Evolutionary conservation across 2,888 invertebrate species (phyloP).

Genomic region (Hoplodrina blanda): DNA sequence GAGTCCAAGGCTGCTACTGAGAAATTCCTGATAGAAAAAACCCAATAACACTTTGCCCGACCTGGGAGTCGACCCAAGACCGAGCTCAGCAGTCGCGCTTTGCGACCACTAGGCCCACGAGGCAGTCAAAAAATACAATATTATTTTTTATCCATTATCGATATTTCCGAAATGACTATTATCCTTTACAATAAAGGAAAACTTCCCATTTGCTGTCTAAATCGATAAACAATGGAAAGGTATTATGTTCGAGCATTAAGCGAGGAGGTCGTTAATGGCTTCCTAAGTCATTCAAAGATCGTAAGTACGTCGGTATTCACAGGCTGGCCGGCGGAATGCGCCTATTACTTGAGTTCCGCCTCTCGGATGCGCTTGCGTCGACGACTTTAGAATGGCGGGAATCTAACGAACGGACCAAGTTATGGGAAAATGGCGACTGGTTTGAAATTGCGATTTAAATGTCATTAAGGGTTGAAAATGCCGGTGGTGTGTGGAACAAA

Average conservation of each 20-base stretch:
- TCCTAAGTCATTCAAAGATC: conserved; percentile 78
- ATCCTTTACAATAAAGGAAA: conserved; percentile 29
- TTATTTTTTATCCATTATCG: no score
- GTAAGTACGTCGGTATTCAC: conserved; percentile 80
- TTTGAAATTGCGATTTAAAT: conserved; percentile 47
- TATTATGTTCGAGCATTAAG: conserved; percentile 67
- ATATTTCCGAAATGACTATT: no score
- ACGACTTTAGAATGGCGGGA: conserved; percentile 79
- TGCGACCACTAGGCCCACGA: no score
- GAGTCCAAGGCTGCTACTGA: no score
- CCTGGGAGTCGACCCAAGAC: no score
- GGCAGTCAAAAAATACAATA: no score
- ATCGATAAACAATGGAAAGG: conserved; percentile 68
- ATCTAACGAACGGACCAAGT: conserved; percentile 68
- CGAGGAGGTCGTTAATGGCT: conserved; percentile 75
- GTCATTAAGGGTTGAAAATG: conserved; percentile 30
- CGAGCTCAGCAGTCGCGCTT: no score
- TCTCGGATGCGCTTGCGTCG: conserved; percentile 76
- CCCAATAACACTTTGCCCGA: no score
- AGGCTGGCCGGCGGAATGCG: conserved; percentile 81
- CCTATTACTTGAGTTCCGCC: conserved; percentile 85
- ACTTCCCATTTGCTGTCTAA: conserved; percentile 58
- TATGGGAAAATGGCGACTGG: conserved; percentile 61
- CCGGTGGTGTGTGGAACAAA: not conserved
- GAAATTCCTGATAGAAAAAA: no score